phyloP scores from a whole-genome alignment of 2,113 vertebrate genomes.

The Puma concolor region DNA sequence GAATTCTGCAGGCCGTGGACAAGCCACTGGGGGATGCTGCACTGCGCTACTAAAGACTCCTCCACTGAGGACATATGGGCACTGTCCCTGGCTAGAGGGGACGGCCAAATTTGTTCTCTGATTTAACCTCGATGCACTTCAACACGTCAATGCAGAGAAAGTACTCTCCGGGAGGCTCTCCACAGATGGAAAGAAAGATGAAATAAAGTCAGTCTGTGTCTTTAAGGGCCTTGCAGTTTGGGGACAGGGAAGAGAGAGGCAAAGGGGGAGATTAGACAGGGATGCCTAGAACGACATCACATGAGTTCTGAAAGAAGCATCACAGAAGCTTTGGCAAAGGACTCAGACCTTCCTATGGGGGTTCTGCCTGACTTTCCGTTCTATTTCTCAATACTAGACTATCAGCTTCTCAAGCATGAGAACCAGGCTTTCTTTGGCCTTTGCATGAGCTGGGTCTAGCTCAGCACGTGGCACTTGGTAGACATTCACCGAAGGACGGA shows the following conservation, averaged over 20 bases:
- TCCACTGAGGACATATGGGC: background rate
- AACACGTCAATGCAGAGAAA: background rate
- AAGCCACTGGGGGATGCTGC: background rate
- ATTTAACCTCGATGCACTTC: background rate
- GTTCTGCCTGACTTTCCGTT: background rate
- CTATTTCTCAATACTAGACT: background rate
- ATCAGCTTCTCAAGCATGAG: background rate
- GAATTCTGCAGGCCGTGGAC: background rate
- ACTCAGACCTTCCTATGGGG: background rate
- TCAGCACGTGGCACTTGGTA: background rate
- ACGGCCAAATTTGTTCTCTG: background rate
- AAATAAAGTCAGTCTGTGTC: background rate
- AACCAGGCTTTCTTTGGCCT: background rate
- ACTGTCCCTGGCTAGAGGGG: background rate
- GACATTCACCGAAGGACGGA: background rate
- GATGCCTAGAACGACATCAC: background rate
- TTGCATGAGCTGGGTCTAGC: background rate
- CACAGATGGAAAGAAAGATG: background rate
- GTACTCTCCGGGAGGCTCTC: background rate
- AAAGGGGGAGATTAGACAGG: background rate
- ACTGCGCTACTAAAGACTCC: background rate
- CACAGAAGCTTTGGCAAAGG: background rate
- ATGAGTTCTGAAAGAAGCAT: background rate
- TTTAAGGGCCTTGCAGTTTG: background rate
- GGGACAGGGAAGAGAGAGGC: background rate